phyloP scores from a whole-genome alignment of 2,888 invertebrate genomes.

The Melanargia galathea region DNA sequence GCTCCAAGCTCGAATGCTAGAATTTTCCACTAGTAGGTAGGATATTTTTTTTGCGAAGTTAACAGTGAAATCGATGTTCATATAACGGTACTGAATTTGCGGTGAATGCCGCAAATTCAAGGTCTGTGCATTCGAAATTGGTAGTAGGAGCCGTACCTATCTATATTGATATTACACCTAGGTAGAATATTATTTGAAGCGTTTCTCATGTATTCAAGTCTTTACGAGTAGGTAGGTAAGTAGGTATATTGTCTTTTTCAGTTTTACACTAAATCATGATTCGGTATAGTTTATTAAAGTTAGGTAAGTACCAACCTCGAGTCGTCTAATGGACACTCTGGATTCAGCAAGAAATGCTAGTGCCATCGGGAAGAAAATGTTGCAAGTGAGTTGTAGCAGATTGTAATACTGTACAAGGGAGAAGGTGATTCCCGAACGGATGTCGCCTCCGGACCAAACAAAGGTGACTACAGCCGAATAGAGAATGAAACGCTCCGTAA shows the following conservation, averaged over 20 bases:
- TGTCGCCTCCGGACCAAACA: constrained; percentile 84
- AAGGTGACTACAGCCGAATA: constrained; percentile 90
- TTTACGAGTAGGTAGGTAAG: too few relatives aligned
- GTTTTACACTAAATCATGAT: too few relatives aligned
- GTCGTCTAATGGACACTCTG: constrained; percentile 83
- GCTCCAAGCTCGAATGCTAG: too few relatives aligned
- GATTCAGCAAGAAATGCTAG: constrained; percentile 84
- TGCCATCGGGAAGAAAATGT: constrained; percentile 84
- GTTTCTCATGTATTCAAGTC: not conserved
- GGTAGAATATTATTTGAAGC: not conserved
- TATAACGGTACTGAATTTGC: too few relatives aligned
- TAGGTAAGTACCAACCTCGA: constrained; percentile 75
- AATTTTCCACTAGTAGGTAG: too few relatives aligned
- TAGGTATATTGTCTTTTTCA: too few relatives aligned
- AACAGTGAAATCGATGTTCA: too few relatives aligned
- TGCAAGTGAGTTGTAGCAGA: constrained; percentile 85
- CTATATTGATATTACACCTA: not conserved
- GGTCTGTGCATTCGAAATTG: not conserved
- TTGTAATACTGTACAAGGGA: constrained; percentile 90
- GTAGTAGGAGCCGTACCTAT: too few relatives aligned
- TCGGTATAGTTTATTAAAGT: too few relatives aligned
- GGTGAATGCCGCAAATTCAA: not conserved
- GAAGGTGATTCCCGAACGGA: constrained; percentile 86
- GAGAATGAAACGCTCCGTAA: constrained; percentile 91
- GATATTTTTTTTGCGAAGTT: too few relatives aligned